Conservation (phyloP, 2,113 vertebrate genomes). For the Perca fluviatilis region DNA sequence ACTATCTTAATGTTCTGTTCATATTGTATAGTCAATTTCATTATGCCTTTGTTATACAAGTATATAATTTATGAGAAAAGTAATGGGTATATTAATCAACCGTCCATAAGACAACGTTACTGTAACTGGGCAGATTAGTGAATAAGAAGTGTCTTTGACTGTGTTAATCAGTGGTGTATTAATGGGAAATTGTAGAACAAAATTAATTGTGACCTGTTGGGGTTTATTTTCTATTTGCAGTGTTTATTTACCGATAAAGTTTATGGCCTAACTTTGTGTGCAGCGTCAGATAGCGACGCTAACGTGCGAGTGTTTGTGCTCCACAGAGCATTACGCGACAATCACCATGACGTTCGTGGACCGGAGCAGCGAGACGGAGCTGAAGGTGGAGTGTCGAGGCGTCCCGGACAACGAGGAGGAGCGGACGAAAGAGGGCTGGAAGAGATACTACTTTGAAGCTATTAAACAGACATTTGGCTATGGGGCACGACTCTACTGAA, state of each 20-base stretch:
- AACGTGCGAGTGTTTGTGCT: no score
- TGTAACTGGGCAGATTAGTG: no score
- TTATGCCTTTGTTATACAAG: neutral
- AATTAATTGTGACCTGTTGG: no score
- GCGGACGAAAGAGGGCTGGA: conserved; percentile 94
- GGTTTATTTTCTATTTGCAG: no score
- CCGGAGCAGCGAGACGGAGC: conserved; percentile 92
- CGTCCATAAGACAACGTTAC: no score
- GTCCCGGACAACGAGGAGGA: conserved; percentile 94
- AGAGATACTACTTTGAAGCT: conserved; percentile 95
- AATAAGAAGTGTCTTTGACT: no score
- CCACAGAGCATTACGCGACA: conserved; percentile 92
- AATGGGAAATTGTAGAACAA: no score
- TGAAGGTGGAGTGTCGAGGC: conserved; percentile 91
- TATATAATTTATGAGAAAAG: neutral
- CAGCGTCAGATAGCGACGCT: no score
- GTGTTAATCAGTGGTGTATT: no score
- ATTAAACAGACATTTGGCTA: conserved; percentile 99
- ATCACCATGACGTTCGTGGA: conserved; percentile 90
- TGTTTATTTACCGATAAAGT: neutral
- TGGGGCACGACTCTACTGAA: conserved; percentile 91
- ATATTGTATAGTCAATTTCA: neutral
- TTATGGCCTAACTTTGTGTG: neutral
- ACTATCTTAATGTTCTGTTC: no score
- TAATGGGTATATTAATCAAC: no score